These are phyloP conservation scores for Cyclophora albipunctata DNA, from an alignment of 2,888 invertebrate species.

Conservation along the genomic window DNA sequence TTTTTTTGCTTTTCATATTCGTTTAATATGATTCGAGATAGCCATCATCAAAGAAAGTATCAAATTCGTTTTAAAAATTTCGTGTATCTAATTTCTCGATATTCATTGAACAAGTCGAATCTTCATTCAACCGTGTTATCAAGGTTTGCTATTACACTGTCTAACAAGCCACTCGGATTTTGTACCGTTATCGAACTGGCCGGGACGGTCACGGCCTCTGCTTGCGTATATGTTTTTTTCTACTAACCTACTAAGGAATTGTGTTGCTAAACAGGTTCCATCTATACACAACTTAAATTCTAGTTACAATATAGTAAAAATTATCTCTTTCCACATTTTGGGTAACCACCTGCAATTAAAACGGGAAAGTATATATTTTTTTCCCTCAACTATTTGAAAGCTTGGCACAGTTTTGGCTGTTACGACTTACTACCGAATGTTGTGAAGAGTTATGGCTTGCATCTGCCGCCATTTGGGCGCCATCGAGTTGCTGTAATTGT, in stretches of 20 bases:
- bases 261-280: conserved; percentile 37
- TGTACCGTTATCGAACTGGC: conserved; percentile 48
- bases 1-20: too few relatives aligned
- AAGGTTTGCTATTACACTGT: conserved; percentile 28
- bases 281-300: neutral
- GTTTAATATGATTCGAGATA: too few relatives aligned
- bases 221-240: conserved; percentile 29
- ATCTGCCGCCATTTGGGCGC: conserved; percentile 21
- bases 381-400: conserved; percentile 13
- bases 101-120: conserved; percentile 14
- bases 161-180: conserved; percentile 27
- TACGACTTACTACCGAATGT: conserved; percentile 18
- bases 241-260: conserved; percentile 49
- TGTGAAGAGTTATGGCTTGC: conserved; percentile 19
- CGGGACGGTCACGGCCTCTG: conserved; percentile 44
- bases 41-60: too few relatives aligned
- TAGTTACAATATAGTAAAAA: conserved; percentile 4
- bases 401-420: conserved; percentile 27
- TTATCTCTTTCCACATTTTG: too few relatives aligned
- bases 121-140: conserved; percentile 22
- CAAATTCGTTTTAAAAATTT: too few relatives aligned
- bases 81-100: neutral
- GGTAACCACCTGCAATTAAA: conserved; percentile 4
- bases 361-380: conserved; percentile 7
- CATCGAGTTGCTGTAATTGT: conserved; percentile 10